Conservation (phyloP, 2,797 vertebrate species). For the Toxotes lorentzi region DNA sequence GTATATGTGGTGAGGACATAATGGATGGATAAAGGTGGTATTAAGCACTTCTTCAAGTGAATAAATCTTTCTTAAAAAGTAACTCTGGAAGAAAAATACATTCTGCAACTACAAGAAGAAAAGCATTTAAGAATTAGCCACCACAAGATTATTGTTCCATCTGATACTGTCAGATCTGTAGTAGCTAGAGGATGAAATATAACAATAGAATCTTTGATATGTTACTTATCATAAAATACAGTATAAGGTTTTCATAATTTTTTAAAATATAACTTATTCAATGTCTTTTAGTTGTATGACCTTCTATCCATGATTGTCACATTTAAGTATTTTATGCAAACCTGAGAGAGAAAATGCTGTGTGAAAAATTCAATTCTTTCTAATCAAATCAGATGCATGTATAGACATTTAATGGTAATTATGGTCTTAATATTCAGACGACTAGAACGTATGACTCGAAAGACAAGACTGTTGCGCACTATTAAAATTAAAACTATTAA, state of each 20-base stretch:
- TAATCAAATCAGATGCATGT: not conserved
- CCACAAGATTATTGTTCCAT: not conserved
- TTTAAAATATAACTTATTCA: slow-evolving; percentile 15
- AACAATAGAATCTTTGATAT: not conserved
- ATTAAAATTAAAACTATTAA: no score
- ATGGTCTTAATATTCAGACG: slow-evolving; percentile 10
- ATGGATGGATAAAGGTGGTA: not conserved
- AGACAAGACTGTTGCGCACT: slow-evolving; percentile 6
- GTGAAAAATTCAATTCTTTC: not conserved
- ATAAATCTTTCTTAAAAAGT: slow-evolving; percentile 2
- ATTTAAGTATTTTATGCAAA: not conserved
- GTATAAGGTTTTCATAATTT: not conserved
- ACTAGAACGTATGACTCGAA: slow-evolving; percentile 4
- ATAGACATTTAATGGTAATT: slow-evolving; percentile 14
- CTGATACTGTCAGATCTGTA: not conserved
- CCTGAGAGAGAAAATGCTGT: not conserved
- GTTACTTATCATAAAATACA: slow-evolving; percentile 5
- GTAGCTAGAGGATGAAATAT: slow-evolving; percentile 6
- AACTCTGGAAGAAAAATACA: slow-evolving; percentile 9
- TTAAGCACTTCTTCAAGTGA: not conserved
- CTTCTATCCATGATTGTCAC: slow-evolving; percentile 6
- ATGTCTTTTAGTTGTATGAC: not conserved
- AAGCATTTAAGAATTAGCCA: not conserved
- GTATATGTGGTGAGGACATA: not conserved
- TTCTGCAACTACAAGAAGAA: not conserved